Percentiles rank a stretch among this genome's conserved stretches.
Conservation (phyloP, 2,888 invertebrate species). For the Schizaphis graminum region DNA sequence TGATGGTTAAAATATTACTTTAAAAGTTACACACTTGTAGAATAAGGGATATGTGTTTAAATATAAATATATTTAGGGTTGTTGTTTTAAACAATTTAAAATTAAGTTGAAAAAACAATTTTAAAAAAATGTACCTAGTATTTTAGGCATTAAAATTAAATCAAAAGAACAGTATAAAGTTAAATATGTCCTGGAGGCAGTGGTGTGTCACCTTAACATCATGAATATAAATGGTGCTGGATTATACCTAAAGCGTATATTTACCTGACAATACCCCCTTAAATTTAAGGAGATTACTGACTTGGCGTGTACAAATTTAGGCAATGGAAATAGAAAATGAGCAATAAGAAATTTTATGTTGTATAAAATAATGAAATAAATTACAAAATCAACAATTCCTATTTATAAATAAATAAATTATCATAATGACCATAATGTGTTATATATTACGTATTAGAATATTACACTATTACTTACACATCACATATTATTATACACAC, state of each 20-base stretch:
- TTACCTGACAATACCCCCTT: not conserved
- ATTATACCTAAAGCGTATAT: not conserved
- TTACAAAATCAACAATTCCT: not conserved
- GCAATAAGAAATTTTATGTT: not conserved
- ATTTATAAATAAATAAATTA: not conserved
- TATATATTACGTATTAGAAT: not conserved
- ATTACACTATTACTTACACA: no score
- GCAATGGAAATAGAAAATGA: not conserved
- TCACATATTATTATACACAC: no score
- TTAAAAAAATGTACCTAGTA: not conserved
- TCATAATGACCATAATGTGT: not conserved
- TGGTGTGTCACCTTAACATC: constrained; percentile 16
- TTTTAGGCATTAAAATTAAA: not conserved
- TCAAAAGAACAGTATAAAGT: not conserved
- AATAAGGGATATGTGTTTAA: not conserved
- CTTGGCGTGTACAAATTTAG: not conserved
- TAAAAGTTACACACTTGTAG: not conserved
- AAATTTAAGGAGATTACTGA: constrained; percentile 3
- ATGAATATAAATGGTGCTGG: constrained; percentile 41
- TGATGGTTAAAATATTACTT: not conserved
- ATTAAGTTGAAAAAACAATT: not conserved
- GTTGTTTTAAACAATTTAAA: not conserved
- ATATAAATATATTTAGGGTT: not conserved
- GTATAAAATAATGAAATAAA: not conserved
- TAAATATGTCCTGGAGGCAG: not conserved